Base-by-base conservation (phyloP, 2,797 vertebrate species). In the Peromyscus attwateri region DNA sequence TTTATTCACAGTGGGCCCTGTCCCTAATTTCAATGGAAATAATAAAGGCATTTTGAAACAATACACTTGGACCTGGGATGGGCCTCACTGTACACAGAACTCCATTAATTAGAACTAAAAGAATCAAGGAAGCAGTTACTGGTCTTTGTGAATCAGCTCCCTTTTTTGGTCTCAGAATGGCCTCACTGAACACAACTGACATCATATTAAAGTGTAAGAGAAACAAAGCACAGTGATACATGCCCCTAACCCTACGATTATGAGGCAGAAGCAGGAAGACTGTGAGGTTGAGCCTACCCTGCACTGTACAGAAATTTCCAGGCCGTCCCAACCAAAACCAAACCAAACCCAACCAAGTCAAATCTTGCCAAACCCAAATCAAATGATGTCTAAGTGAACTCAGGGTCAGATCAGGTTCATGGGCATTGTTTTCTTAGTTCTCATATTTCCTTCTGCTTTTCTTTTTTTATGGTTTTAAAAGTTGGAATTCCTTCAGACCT, bases 391-490 rank as follows among this genome's bases (percentile, higher is more conserved):
- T 9, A 76, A 92, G 9, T 87, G 49, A 92, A 75, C 25, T 79
- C 12, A 12, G 87, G 75, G 14, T 62, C 73, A 93, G 85, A 62
- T 34, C 73, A 23, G 29, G 25, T 46, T 66, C 81, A 60, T 27
- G 6, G 49, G 0, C 60, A 81, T 64, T 85, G 46, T 27, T 34
- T 52, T 34, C 3, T 13, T 79, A 5, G 64, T 31, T 16, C 43
- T 21, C n/a, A 46, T 11, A 40, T 89, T 95, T 70, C 14, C 29
- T 84, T 91, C 25, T 21, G 49, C 4, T 64, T 92, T 83, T 95
- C 70, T n/a, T 96, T 91, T 91, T 84, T 64, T 75, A 84, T 71
- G 43, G 75, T 49, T 71, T 76, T 82, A 21, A 31, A 84, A 62
- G 37, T 70, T 95, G 40, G 46, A 81, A 68, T 57, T 87, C 68